Conservation (phyloP, 2,113 vertebrate species). For the Leptocoma aspasia region DNA sequence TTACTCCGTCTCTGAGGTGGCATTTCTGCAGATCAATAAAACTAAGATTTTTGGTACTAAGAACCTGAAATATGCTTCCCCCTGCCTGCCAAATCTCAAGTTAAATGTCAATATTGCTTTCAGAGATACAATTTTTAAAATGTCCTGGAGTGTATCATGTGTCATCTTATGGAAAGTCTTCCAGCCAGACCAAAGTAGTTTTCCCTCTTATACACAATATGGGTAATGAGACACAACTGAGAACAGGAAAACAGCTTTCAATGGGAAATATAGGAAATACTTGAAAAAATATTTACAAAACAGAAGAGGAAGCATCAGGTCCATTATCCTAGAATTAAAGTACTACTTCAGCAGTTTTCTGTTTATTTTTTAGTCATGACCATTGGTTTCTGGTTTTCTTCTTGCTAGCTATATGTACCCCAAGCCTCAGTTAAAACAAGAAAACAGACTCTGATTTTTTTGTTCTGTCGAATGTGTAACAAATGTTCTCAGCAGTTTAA, state of each 20-base stretch:
- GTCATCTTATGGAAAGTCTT: neutral
- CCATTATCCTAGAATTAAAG: neutral
- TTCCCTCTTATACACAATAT: neutral
- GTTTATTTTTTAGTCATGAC: neutral
- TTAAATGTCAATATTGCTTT: neutral
- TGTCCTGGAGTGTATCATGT: neutral
- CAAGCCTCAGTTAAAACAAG: neutral
- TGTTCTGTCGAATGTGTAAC: neutral
- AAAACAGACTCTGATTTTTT: neutral
- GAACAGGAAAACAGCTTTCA: neutral
- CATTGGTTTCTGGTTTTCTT: neutral
- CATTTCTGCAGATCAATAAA: neutral
- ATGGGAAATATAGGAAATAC: neutral
- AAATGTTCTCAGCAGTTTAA: neutral
- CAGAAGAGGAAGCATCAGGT: neutral
- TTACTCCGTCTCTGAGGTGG: neutral
- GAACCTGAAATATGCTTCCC: neutral
- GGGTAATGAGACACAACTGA: neutral
- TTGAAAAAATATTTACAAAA: neutral
- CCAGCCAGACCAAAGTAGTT: neutral
- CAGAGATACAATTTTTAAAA: neutral
- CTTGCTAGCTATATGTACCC: neutral
- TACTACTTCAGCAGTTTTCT: neutral
- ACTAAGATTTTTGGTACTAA: neutral
- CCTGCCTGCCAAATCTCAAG: neutral